Evolutionary conservation across 2,888 invertebrate genomes (phyloP), one percentile per base, ranked within the genome.

Genomic region (Drosophila nigritarsus): DNA sequence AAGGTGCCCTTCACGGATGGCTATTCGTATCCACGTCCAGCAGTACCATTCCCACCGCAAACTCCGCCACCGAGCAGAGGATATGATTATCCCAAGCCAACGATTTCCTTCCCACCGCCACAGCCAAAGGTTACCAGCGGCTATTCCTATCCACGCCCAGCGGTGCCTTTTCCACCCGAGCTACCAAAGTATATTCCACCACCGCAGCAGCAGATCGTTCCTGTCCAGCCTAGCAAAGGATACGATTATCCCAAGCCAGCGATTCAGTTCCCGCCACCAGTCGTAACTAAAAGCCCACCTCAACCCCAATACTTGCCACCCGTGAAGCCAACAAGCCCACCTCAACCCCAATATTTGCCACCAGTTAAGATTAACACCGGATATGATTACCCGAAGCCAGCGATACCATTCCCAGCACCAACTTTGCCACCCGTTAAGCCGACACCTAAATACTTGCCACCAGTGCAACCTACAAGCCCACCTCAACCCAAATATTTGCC

Each of bases 21-120:
- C 9, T 91, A 92, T 48, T 73, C 83, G 2, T 91, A 91, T 63
- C 86, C 90, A 5, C 75, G 70, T 38, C 91, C 91, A 15, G 65
- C 73, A 15, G 68, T 83, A 7, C 80, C 91, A 7, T 89, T 91
- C 61, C 84, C 82, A n/a, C 83, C 74, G 20, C 71, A 68, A 45
- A 71, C 69, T 24, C 48, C 49, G 40, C 62, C 71, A 24, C 73
- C 62, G 30, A 72, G 50, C 27, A 53, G 45, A 11, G 85, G 83
- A 32, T 88, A 87, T 29, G 66, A 77, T 9, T 87, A 88, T 54
- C 83, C 83, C 15, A 83, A 74, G 45, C 82, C 82, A 9, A 29
- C 54, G 2, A 24, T 80, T 20, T 48, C 70, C 15, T 83, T 82
- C 18, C 80, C 76, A 34, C 68, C 87, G 20, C 76, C 76, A 32